These are phyloP conservation scores for Sarcophaga bullata DNA, from an alignment of 1,140 invertebrate genomes.

Conservation along the genomic window DNA sequence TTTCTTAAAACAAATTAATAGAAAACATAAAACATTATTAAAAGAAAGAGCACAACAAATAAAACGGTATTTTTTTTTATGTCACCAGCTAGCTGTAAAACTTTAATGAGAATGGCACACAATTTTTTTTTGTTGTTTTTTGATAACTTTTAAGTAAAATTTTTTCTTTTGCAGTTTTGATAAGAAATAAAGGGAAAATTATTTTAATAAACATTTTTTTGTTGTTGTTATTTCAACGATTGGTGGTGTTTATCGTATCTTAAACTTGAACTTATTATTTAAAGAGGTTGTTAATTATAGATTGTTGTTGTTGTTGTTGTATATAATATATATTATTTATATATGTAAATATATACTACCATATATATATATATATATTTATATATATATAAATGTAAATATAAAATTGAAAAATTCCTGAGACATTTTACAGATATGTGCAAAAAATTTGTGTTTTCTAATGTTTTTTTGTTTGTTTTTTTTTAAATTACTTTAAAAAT, in stretches of 20 bases:
- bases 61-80: not conserved
- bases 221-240: constrained; percentile 30
- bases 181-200: constrained; percentile 1
- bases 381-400: constrained; percentile 4
- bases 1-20: no score
- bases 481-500: constrained; percentile 40
- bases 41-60: no score
- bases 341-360: not conserved
- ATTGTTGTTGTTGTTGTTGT: constrained; percentile 37
- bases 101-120: constrained; percentile 20
- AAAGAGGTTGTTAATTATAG: constrained; percentile 10
- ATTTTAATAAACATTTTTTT: constrained; percentile 14
- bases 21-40: no score
- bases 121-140: not conserved
- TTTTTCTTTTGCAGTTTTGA: not conserved
- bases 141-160: constrained; percentile 10
- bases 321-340: constrained; percentile 29
- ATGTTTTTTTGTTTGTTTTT: constrained; percentile 41
- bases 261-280: not conserved
- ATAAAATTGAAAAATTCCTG: constrained; percentile 57
- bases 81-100: not conserved
- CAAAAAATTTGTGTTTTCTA: constrained; percentile 32
- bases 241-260: constrained; percentile 1
- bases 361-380: not conserved
- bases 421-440: constrained; percentile 61